These are phyloP conservation scores for Branchipolynoe longqiensis DNA, from an alignment of 2,888 invertebrate species.

Conservation along the genomic window DNA sequence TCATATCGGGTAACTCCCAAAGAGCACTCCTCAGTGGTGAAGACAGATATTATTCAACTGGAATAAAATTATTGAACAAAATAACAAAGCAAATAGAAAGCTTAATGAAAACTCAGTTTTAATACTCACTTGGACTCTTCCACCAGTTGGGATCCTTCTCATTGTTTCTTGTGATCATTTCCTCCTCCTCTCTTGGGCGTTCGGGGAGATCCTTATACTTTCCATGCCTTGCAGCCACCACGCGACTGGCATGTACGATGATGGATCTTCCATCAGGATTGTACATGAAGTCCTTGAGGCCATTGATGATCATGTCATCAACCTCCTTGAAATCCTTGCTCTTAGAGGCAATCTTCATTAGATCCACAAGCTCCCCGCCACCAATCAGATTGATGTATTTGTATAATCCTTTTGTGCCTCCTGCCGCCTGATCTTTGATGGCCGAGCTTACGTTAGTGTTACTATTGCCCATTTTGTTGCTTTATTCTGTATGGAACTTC, in stretches of 20 bases:
- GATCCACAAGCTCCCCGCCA: slow-evolving; percentile 84
- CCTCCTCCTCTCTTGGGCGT: neutral
- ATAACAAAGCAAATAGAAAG: no score
- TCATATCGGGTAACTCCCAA: no score
- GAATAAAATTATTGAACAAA: no score
- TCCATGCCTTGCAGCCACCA: slow-evolving; percentile 57
- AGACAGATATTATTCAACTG: no score
- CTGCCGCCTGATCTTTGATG: slow-evolving; percentile 93
- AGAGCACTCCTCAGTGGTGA: no score
- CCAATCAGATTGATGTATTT: slow-evolving; percentile 87
- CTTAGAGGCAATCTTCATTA: slow-evolving; percentile 76
- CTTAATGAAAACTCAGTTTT: no score
- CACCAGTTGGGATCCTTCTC: slow-evolving; percentile 11
- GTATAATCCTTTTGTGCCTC: slow-evolving; percentile 80
- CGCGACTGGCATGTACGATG: slow-evolving; percentile 60
- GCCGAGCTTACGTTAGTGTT: slow-evolving; percentile 91
- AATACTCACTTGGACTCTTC: slow-evolving; percentile 35
- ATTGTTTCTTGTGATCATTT: neutral
- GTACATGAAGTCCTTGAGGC: slow-evolving; percentile 92
- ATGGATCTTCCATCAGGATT: slow-evolving; percentile 87
- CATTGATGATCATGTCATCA: slow-evolving; percentile 95
- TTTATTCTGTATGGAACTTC: neutral
- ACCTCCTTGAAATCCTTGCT: slow-evolving; percentile 64
- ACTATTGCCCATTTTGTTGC: slow-evolving; percentile 82
- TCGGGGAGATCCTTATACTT: slow-evolving; percentile 25